A percentile compares a stretch with the other conserved stretches of the same genome.
Evolutionary conservation across 2,888 invertebrate species (phyloP).

Genomic region (Melanchra persicariae): DNA sequence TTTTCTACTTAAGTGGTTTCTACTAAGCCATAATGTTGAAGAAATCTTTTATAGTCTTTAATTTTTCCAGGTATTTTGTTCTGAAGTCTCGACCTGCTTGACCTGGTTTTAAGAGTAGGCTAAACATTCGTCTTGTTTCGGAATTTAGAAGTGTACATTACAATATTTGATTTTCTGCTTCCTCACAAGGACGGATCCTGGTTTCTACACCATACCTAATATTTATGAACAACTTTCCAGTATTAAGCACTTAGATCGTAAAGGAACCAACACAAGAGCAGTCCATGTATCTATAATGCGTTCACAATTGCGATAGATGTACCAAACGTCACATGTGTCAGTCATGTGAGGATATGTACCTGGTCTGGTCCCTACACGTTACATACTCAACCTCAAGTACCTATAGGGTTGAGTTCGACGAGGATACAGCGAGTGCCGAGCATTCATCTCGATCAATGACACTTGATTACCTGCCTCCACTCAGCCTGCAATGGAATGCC

Average conservation of each 20-base stretch:
- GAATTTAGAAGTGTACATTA: slow-evolving; percentile 5
- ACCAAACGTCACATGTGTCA: neutral
- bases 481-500: slow-evolving; percentile 47
- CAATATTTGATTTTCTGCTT: slow-evolving; percentile 9
- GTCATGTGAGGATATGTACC: slow-evolving; percentile 5
- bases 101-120: slow-evolving; percentile 25
- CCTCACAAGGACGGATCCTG: neutral
- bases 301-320: slow-evolving; percentile 6
- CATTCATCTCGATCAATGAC: slow-evolving; percentile 57
- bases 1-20: slow-evolving; percentile 25
- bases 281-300: neutral
- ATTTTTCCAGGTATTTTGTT: slow-evolving; percentile 30
- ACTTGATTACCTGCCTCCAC: slow-evolving; percentile 54
- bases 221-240: slow-evolving; percentile 1
- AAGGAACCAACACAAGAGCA: slow-evolving; percentile 12
- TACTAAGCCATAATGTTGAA: slow-evolving; percentile 8
- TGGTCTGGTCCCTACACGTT: slow-evolving; percentile 12
- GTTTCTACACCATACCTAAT: slow-evolving; percentile 6
- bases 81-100: slow-evolving; percentile 21
- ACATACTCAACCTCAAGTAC: slow-evolving; percentile 17
- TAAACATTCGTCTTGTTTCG: slow-evolving; percentile 25
- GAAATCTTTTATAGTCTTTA: slow-evolving; percentile 1
- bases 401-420: slow-evolving; percentile 13
- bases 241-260: neutral
- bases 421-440: slow-evolving; percentile 44